Conservation (phyloP, 2,113 vertebrate species). For the Apodemus speciosus region DNA sequence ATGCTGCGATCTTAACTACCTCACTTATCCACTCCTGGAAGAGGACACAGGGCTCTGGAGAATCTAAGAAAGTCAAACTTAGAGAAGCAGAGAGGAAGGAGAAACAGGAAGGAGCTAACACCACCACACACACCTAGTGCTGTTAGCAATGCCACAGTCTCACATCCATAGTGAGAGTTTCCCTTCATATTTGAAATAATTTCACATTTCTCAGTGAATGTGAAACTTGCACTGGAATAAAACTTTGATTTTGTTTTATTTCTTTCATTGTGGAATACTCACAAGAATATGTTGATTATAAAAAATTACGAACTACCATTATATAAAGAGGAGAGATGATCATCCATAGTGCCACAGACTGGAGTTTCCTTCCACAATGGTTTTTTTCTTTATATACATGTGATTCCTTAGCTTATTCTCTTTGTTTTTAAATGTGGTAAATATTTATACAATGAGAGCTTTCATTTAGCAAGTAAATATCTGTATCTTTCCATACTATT, state of each 20-base stretch:
- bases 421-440: not conserved
- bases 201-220: slow-evolving; percentile 29
- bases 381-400: not conserved
- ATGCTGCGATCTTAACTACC: not conserved
- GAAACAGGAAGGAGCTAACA: not conserved
- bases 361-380: not conserved
- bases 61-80: not conserved
- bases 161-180: not conserved
- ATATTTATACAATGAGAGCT: not conserved
- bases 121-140: not conserved
- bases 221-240: slow-evolving; percentile 12
- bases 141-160: not conserved
- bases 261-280: slow-evolving; percentile 8
- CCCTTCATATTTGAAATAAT: slow-evolving; percentile 25
- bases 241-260: slow-evolving; percentile 40
- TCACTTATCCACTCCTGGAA: not conserved
- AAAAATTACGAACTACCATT: not conserved
- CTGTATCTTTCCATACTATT: not conserved
- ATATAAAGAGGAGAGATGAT: not conserved
- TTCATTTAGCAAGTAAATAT: slow-evolving; percentile 30
- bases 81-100: not conserved
- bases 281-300: slow-evolving; percentile 10
- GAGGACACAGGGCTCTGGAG: not conserved
- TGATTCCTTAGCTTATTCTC: not conserved
- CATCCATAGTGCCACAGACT: not conserved